Evolutionary conservation across 1,140 invertebrate species (phyloP), one percentile per base, ranked within the genome.

Genomic region (Theocolax elegans): DNA sequence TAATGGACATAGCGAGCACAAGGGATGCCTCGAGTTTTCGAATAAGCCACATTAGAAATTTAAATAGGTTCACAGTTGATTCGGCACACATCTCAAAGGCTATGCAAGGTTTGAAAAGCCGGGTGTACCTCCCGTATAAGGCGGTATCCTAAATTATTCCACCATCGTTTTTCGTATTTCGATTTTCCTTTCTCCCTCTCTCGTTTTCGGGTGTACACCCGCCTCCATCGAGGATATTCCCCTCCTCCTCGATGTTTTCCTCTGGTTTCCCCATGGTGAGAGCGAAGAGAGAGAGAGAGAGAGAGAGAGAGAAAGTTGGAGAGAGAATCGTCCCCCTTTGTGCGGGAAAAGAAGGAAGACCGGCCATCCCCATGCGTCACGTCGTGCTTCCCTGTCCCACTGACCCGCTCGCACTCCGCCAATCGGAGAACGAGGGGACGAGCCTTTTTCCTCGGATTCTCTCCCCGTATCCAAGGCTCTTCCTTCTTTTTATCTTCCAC

Each of bases 351-450:
- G 21, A 7, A 9, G 53, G 2, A 4, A 35, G 19, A 35, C 15
- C 1, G n/a, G 53, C 8, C 21, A 10, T 42, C 23, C 13, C 54
- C 17, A 44, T 3, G 4, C 42, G 42, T 13, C 42, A 3, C 3
- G 12, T 44, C 15, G 42, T 17, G 31, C 35, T n/a, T n/a, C n/a
- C n/a, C n/a, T 70, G 67, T 64, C 67, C 67, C 67, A 70, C 67
- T 70, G 67, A 70, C 54, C 44, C 59, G 64, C 44, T 35, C 42
- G 15, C 49, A 31, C 49, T 67, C 60, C 70, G 59, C 70, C 67
- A 70, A 70, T 70, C 49, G 42, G 53, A 27, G 8, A 7, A 25
- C 23, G 56, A 46, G 67, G 67, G 48, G 67, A 53, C 58, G 58
- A 29, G 13, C 29, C 40, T 35, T 44, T 27, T 58, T 58, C 40